Evolutionary conservation across 2,888 invertebrate species (phyloP).

Genomic region (Eupithecia insigniata): DNA sequence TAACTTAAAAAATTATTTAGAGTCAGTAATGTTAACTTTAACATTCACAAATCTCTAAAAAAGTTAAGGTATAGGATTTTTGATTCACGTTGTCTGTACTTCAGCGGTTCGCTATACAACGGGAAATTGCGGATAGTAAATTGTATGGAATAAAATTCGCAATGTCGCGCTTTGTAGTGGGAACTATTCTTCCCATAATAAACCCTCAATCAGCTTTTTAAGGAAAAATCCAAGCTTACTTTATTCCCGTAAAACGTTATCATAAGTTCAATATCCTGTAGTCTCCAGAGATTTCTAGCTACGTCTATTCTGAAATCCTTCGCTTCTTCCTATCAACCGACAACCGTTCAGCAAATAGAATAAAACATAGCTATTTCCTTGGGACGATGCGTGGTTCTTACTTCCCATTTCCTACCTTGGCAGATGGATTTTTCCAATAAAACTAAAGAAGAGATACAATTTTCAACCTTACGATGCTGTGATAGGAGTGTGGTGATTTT

Average conservation of each 20-base stretch:
- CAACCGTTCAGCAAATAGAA: constrained; percentile 67
- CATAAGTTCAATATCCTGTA: background rate
- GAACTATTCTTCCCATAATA: background rate
- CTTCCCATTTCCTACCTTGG: constrained; percentile 60
- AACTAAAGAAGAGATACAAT: constrained; percentile 27
- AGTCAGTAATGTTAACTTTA: too few relatives aligned
- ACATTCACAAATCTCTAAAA: too few relatives aligned
- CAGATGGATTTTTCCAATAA: constrained; percentile 43
- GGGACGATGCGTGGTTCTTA: constrained; percentile 60
- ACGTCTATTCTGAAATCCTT: constrained; percentile 54
- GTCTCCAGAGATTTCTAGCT: constrained; percentile 7
- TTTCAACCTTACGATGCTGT: constrained; percentile 37
- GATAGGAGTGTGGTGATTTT: constrained; percentile 22
- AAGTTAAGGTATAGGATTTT: too few relatives aligned
- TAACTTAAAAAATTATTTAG: too few relatives aligned
- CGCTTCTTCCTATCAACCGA: constrained; percentile 60
- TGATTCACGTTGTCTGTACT: background rate
- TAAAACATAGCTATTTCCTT: constrained; percentile 72
- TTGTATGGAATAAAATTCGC: too few relatives aligned
- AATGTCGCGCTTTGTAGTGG: too few relatives aligned
- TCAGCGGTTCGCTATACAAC: background rate
- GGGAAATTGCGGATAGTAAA: too few relatives aligned
- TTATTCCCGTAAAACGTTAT: constrained; percentile 11
- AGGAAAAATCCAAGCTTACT: background rate
- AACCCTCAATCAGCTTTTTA: background rate